A percentile compares a stretch with the other conserved stretches of the same genome.
Conservation (phyloP, 2,888 invertebrate genomes). For the Catocala sponsa region DNA sequence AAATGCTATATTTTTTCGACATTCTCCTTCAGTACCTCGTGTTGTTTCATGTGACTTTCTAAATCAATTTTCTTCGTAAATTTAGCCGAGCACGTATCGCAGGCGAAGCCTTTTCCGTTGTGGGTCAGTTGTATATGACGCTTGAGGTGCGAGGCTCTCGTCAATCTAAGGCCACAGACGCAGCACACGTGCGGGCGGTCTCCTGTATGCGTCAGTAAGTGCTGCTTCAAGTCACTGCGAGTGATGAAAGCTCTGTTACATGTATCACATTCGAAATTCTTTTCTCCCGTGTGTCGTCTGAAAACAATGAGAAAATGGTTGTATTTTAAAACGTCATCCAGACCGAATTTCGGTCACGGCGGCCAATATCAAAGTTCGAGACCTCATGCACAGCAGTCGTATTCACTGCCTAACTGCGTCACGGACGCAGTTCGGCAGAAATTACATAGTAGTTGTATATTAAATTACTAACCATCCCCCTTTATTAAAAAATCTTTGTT, state of each 20-base stretch:
- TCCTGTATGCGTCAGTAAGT: conserved; percentile 74
- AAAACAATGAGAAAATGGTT: conserved; percentile 35
- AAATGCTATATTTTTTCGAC: not conserved
- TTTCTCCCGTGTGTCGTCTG: conserved; percentile 84
- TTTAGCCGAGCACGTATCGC: conserved; percentile 59
- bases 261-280: conserved; percentile 77
- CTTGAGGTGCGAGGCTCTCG: conserved; percentile 78
- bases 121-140: conserved; percentile 75
- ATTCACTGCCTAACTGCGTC: too few species aligned
- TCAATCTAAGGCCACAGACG: conserved; percentile 74
- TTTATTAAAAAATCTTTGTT: too few species aligned
- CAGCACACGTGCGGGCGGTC: conserved; percentile 76
- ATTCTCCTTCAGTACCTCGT: conserved; percentile 26
- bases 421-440: too few species aligned
- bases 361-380: too few species aligned
- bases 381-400: too few species aligned
- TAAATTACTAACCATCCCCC: too few species aligned
- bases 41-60: conserved; percentile 63
- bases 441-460: too few species aligned
- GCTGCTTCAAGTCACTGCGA: conserved; percentile 80
- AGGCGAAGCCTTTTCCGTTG: conserved; percentile 54
- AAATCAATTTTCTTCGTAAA: conserved; percentile 64
- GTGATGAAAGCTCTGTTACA: conserved; percentile 81
- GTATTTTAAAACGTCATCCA: too few species aligned
- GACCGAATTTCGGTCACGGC: too few species aligned